Evolutionary conservation across 2,888 invertebrate genomes (phyloP).

Genomic region (Harpalus rufipes): DNA sequence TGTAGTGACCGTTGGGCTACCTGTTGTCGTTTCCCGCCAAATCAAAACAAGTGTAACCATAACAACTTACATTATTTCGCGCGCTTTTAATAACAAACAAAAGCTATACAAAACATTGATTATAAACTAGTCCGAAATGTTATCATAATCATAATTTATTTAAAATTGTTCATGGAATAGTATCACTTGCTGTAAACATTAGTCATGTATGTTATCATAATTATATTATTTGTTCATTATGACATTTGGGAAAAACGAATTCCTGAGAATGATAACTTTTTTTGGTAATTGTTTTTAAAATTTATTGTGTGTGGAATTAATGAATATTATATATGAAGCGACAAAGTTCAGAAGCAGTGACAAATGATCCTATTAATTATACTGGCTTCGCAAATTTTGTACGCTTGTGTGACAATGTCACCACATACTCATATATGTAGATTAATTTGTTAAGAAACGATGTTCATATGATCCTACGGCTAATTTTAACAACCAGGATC

Average conservation of each 20-base stretch:
- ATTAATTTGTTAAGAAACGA: not conserved
- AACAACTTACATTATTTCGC: not conserved
- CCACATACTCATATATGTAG: not conserved
- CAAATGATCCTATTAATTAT: not conserved
- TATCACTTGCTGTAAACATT: constrained; percentile 5
- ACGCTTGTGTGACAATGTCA: not conserved
- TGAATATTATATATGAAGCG: not conserved
- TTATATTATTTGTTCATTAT: constrained; percentile 11
- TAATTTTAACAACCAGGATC: constrained; percentile 9
- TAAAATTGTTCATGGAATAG: constrained; percentile 4
- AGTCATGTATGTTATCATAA: constrained; percentile 10
- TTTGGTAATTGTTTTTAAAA: not conserved
- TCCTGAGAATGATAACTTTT: too few species aligned
- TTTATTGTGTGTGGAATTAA: not conserved
- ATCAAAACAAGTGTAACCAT: not conserved
- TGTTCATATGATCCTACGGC: not conserved
- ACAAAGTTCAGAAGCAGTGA: not conserved
- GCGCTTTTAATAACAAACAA: not conserved
- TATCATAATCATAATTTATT: constrained; percentile 12
- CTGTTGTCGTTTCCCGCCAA: constrained; percentile 20
- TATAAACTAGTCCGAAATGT: too few species aligned
- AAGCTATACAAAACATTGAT: too few species aligned
- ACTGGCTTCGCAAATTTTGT: not conserved
- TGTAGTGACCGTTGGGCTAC: constrained; percentile 9
- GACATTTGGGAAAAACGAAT: not conserved